phyloP scores from a whole-genome alignment of 2,113 vertebrate species.

The Bos javanicus region DNA sequence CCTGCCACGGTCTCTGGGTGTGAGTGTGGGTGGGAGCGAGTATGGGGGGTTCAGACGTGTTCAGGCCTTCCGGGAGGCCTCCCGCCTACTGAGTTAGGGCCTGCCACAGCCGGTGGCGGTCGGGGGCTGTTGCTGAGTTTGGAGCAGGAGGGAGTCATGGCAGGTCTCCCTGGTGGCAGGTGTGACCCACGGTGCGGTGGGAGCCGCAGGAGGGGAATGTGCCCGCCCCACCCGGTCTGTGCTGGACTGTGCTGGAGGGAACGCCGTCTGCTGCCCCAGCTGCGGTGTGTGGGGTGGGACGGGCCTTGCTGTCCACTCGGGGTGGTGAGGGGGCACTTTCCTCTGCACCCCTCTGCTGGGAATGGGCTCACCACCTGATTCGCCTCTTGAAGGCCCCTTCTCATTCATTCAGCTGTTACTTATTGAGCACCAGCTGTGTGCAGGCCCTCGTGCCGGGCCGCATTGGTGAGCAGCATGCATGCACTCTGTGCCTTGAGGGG shows the following conservation, averaged over 20 bases:
- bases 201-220: too few relatives aligned
- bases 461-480: rapidly evolving
- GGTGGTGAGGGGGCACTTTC: not conserved
- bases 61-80: not conserved
- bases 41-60: not conserved
- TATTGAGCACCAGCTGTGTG: too few relatives aligned
- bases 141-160: not conserved
- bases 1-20: not conserved
- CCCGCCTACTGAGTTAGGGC: not conserved
- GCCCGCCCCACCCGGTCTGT: not conserved
- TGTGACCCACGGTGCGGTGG: rapidly evolving
- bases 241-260: not conserved
- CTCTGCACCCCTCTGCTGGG: too few relatives aligned
- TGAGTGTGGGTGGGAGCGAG: not conserved
- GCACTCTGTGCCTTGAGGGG: not conserved
- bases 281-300: rapidly evolving
- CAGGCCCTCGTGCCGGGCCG: not conserved
- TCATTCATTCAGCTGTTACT: not conserved
- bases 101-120: not conserved
- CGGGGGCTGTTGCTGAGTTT: not conserved
- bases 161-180: not conserved
- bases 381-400: rapidly evolving
- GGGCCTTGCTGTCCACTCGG: not conserved
- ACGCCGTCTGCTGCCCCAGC: not conserved
- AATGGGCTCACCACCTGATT: too few relatives aligned